Evolutionary conservation across 2,797 vertebrate genomes (phyloP).

Genomic region (Picus viridis): DNA sequence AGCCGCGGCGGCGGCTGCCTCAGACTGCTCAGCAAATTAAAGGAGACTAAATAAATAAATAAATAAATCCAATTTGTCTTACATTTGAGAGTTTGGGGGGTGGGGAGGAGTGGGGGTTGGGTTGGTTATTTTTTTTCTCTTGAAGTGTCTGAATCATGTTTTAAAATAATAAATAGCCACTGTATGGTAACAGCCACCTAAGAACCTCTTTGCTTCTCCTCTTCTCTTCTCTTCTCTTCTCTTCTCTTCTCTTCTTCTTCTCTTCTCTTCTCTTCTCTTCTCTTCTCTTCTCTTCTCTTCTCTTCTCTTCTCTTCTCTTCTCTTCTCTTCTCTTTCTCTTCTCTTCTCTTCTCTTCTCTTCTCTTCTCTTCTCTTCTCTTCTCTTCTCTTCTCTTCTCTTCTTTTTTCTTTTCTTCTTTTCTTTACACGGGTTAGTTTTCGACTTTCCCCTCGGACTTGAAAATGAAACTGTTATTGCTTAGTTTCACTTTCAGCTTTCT

Average conservation of each 20-base stretch:
- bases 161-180: neutral
- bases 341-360: too few relatives aligned
- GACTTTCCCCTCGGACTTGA: neutral
- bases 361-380: too few relatives aligned
- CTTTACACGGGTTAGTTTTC: neutral
- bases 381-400: too few relatives aligned
- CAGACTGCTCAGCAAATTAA: neutral
- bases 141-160: neutral
- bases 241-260: too few relatives aligned
- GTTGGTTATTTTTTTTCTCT: neutral
- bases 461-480: constrained; percentile 33
- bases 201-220: neutral
- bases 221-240: too few relatives aligned
- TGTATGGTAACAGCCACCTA: neutral
- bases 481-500: constrained; percentile 62
- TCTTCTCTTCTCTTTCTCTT: too few relatives aligned
- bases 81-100: neutral
- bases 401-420: neutral
- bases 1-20: neutral
- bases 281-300: too few relatives aligned
- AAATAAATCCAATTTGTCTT: neutral
- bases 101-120: too few relatives aligned
- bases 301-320: too few relatives aligned
- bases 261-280: too few relatives aligned
- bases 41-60: neutral